Base-by-base conservation (phyloP, 2,797 vertebrate species). In the Mormyrops boulengeri region DNA sequence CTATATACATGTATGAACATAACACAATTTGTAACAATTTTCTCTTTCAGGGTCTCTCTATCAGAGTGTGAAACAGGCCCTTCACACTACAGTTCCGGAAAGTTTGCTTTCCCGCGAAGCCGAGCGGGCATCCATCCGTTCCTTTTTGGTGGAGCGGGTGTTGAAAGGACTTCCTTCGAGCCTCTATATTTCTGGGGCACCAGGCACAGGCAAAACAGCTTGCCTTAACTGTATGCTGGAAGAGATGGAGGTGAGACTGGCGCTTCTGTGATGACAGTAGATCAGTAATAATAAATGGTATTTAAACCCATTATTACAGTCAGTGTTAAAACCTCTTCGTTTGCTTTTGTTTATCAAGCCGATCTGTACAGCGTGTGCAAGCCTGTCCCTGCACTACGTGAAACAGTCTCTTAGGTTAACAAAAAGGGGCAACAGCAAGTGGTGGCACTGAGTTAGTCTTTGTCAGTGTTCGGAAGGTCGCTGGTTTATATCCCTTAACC, bases 151-250 rank as follows among this genome's bases (percentile, higher is more conserved):
- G 92, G 93, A 96, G 0, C 97, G 95, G 14, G 91, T 96, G 84
- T 94, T 95, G 80, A 94, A 53, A 5, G 90, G 57, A 0, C 94
- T 89, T 4, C 96, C 98, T 0, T 96, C 97, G 90, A 98, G 98
- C 92, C 97, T 99, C 88, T 99, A 99, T 91, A 95, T 99, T 92
- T 99, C 98, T 0, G 98, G 98, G 5, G 96, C 98, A 0, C 98
- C 98, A 0, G 98, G 98, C 0, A 99, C 98, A 0, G 98, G 98
- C 53, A 99, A 99, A 95, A 99, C 97, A 0, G 98, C 97, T 73
- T 99, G 97, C 69, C 90, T 99, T 91, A 97, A 94, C 95, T 96
- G 96, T 0, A 93, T 97, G 26, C 96, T 99, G 88, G 95, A 97
- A 0, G 97, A 98, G 89, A 95, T 96, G 93, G 93, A 96, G 97